These are phyloP conservation scores for Aselliscus stoliczkanus DNA, from an alignment of 2,797 vertebrate species.

Conservation along the genomic window DNA sequence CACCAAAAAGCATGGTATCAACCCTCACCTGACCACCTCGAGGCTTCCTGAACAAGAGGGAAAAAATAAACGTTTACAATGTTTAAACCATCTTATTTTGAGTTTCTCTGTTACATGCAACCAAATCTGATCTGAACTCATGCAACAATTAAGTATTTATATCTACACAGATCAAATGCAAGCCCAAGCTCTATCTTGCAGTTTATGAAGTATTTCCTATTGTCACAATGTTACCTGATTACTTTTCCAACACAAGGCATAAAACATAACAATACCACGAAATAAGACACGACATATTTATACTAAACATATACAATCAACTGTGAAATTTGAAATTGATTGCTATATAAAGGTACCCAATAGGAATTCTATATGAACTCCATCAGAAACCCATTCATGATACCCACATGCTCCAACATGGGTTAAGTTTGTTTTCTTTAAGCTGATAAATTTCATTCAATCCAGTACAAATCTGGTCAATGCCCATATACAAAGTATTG, in stretches of 20 bases:
- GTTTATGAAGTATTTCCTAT: not conserved
- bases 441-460: not conserved
- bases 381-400: not conserved
- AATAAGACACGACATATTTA: not conserved
- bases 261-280: not conserved
- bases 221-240: not conserved
- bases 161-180: not conserved
- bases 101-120: not conserved
- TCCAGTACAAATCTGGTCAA: not conserved
- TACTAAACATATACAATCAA: not conserved
- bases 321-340: not conserved
- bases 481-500: not conserved
- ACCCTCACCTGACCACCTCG: not conserved
- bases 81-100: not conserved
- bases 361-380: not conserved
- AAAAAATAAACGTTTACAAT: not conserved
- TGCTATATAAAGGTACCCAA: not conserved
- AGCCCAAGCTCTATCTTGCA: not conserved
- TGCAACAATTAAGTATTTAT: not conserved
- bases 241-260: not conserved
- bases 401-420: not conserved
- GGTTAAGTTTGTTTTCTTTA: not conserved
- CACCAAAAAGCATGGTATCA: too few relatives aligned
- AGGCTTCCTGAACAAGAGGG: not conserved
- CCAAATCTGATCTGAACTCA: not conserved